Evolutionary conservation across 2,888 invertebrate species (phyloP).

Genomic region (Drosophila meridiana): DNA sequence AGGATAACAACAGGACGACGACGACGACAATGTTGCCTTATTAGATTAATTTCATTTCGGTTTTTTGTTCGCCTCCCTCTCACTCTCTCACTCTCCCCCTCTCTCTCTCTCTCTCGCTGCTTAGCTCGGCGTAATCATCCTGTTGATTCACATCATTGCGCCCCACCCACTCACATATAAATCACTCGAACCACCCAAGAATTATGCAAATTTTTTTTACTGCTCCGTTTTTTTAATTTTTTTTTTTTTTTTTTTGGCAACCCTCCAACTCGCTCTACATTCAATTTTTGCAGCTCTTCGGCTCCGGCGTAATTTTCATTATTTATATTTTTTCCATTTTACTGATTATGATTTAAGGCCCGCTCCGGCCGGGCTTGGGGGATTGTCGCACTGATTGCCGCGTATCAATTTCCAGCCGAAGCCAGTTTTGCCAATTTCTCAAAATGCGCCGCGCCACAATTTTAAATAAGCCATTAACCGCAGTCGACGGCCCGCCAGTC

Average conservation of each 20-base stretch:
- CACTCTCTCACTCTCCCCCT: conserved; percentile 3
- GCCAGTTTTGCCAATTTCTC: conserved; percentile 82
- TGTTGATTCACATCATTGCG: conserved; percentile 70
- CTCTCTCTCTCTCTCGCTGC: not conserved
- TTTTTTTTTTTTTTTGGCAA: conserved; percentile 57
- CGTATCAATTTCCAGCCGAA: conserved; percentile 82
- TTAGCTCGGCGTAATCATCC: conserved; percentile 64
- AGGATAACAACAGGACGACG: conserved; percentile 41
- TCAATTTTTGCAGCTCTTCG: conserved; percentile 66
- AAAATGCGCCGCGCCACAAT: conserved; percentile 70
- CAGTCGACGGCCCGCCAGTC: conserved; percentile 72
- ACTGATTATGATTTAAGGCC: conserved; percentile 83
- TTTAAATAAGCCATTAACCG: conserved; percentile 85
- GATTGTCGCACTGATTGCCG: conserved; percentile 76
- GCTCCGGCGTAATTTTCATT: conserved; percentile 70
- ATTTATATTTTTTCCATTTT: conserved; percentile 82
- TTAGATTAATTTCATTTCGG: conserved; percentile 84
- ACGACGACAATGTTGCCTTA: conserved; percentile 82
- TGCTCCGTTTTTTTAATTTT: conserved; percentile 1
- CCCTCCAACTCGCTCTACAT: conserved; percentile 62
- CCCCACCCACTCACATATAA: conserved; percentile 28
- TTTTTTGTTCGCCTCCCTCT: conserved; percentile 27
- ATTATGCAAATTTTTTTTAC: conserved; percentile 75
- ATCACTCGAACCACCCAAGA: conserved; percentile 57
- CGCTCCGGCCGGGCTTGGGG: conserved; percentile 32